Percentiles rank a stretch among this genome's conserved stretches.
phyloP scores from a whole-genome alignment of 2,113 vertebrate genomes.

The Nymphicus hollandicus region DNA sequence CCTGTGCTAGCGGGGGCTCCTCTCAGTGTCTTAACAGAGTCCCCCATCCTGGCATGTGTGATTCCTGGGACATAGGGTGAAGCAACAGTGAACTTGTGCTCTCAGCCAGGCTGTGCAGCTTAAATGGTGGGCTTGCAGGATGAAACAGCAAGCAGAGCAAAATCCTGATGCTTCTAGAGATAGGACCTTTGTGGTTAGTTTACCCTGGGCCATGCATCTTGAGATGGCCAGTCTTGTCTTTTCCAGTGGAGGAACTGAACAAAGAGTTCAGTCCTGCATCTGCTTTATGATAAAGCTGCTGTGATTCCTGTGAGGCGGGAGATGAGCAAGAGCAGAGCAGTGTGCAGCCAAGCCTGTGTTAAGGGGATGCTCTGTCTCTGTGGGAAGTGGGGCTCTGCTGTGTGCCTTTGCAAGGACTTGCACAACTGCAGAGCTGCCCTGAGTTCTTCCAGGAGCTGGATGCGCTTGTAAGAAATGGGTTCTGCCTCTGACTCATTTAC shows the following conservation, averaged over 20 bases:
- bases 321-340: not conserved
- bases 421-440: not conserved
- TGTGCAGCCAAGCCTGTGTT: rapidly evolving
- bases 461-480: not conserved
- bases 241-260: not conserved
- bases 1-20: not conserved
- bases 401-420: not conserved
- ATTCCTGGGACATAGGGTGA: not conserved
- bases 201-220: not conserved
- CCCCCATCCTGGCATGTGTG: not conserved
- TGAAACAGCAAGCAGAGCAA: not conserved
- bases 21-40: not conserved
- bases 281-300: not conserved
- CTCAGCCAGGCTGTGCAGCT: rapidly evolving
- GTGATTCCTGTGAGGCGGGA: not conserved
- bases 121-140: not conserved
- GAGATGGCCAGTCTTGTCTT: not conserved
- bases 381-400: not conserved
- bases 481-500: not conserved
- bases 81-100: rapidly evolving
- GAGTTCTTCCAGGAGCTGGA: not conserved
- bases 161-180: not conserved
- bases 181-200: not conserved
- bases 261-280: not conserved
- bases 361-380: not conserved